These are phyloP conservation scores for Spodoptera littoralis DNA, from an alignment of 2,888 invertebrate genomes.

Conservation along the genomic window DNA sequence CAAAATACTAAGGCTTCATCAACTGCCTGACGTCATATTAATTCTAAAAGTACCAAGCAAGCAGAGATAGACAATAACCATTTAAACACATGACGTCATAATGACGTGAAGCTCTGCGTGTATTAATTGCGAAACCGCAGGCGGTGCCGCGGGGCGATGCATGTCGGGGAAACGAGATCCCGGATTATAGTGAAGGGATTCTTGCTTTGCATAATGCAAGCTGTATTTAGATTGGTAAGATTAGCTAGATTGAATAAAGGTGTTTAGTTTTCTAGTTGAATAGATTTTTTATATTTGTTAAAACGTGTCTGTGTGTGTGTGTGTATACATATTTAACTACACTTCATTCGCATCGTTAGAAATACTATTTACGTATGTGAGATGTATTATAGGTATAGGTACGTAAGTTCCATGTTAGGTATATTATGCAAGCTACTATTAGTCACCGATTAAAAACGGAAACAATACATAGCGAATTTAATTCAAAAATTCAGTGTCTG, in stretches of 20 bases:
- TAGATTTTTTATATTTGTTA: background rate
- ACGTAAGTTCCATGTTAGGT: too few relatives aligned
- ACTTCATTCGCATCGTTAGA: too few relatives aligned
- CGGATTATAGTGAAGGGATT: conserved; percentile 28
- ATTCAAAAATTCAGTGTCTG: too few relatives aligned
- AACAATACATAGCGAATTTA: too few relatives aligned
- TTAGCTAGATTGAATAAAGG: too few relatives aligned
- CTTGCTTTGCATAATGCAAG: conserved; percentile 34
- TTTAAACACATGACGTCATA: conserved; percentile 24
- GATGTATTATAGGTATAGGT: too few relatives aligned
- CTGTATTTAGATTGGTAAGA: conserved; percentile 21
- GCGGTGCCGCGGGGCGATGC: conserved; percentile 29
- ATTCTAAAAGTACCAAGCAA: conserved; percentile 2
- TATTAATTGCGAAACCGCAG: conserved; percentile 48
- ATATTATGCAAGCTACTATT: too few relatives aligned
- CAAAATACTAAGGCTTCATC: background rate
- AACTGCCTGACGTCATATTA: background rate
- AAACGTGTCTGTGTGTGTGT: too few relatives aligned
- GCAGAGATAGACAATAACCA: conserved; percentile 26
- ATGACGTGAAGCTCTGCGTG: conserved; percentile 31
- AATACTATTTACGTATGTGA: too few relatives aligned
- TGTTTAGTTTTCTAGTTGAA: background rate
- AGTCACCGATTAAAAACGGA: too few relatives aligned
- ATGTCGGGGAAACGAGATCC: conserved; percentile 19
- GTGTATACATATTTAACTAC: too few relatives aligned